Evolutionary conservation across 2,888 invertebrate genomes (phyloP), one percentile per base, ranked within the genome.

Genomic region (Callyntrura guangdongensis): DNA sequence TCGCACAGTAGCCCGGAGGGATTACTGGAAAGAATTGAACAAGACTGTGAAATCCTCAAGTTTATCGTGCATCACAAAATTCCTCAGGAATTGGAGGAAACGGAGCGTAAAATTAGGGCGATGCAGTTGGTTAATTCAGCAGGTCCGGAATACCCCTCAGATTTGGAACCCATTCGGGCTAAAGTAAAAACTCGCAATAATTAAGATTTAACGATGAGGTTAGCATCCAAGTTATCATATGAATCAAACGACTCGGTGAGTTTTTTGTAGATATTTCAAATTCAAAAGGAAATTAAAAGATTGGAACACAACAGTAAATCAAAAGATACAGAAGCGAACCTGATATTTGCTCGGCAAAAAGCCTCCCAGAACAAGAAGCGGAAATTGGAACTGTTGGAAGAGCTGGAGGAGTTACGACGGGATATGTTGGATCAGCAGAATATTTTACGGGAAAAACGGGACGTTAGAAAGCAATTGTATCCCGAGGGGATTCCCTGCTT

Each of bases 11-110:
- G 96, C 0, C 96, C 96, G 0, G 96, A 96, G 94, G 96, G 96
- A 64, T 95, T 97, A 85, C 95, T 98, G 72, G 96, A 97, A 94
- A 96, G 97, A 93, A 95, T 97, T 92, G 96, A 97, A 94, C 97
- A 97, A 94, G 97, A 97, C 95, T 96, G 97, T 61, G 96, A 97
- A 95, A 96, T 97, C 49, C 97, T 97, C 94, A 96, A 95, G 91
- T 97, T 97, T 95, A 96, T 98, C 91, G 96, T 97, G 0, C 97
- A 97, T 92, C 97, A 98, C 94, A 97, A 98, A 94, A 95, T 98
- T 85, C 97, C 97, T 0, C 96, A 97, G 93, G 98, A 98, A 95
- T 95, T 97, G 67, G 95, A 95, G 0, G 77, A 72, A 5, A 95
- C 95, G 11, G 95, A 96, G 82, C 96, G 96, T 94, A 96, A 96